Evolutionary conservation across 2,113 vertebrate genomes (phyloP).

Genomic region (Phalacrocorax carbo): DNA sequence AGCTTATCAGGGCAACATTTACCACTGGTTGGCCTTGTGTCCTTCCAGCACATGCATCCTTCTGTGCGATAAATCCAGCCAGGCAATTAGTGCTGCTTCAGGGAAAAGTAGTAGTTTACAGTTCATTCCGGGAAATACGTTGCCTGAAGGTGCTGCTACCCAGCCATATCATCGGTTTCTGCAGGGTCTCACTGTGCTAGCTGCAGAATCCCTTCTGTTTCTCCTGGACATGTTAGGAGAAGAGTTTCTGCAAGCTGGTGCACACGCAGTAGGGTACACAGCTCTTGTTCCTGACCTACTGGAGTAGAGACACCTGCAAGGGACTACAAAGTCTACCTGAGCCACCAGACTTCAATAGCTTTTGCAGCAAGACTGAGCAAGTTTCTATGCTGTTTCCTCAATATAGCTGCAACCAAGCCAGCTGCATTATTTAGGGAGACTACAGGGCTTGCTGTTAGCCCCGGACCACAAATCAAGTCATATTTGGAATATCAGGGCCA

Average conservation of each 20-base stretch:
- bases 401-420: not conserved
- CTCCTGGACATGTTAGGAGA: not conserved
- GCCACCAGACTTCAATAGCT: not conserved
- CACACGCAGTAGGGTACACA: not conserved
- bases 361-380: not conserved
- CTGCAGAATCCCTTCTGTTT: not conserved
- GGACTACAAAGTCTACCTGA: not conserved
- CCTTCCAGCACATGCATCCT: not conserved
- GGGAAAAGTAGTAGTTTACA: not conserved
- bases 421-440: not conserved
- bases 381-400: not conserved
- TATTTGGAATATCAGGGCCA: not conserved
- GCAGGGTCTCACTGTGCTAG: not conserved
- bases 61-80: not conserved
- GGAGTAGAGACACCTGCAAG: not conserved
- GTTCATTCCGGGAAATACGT: not conserved
- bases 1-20: not conserved
- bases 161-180: rapidly evolving
- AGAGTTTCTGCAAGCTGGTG: not conserved
- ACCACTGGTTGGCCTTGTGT: not conserved
- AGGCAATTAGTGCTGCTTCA: not conserved
- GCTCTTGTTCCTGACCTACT: not conserved
- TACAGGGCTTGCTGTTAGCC: not conserved
- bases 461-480: not conserved
- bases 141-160: not conserved